phyloP scores from a whole-genome alignment of 2,113 vertebrate species.

The Ceyx melanurus region DNA sequence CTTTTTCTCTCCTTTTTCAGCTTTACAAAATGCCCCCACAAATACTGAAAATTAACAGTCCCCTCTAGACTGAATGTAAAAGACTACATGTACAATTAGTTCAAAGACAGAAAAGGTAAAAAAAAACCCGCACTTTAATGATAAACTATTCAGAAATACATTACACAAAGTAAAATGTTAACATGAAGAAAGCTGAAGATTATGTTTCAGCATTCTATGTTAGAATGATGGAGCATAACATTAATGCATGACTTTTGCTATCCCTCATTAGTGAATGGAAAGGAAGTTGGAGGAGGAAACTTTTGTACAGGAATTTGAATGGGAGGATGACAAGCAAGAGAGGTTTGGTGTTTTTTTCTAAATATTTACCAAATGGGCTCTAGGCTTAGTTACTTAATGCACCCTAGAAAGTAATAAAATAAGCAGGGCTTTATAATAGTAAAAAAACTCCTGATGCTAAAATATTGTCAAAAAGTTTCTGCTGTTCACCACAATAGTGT shows the following conservation, averaged over 20 bases:
- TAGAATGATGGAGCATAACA: not conserved
- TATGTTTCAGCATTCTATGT: not conserved
- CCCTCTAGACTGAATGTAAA: not conserved
- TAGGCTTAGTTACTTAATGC: not conserved
- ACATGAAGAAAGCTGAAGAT: not conserved
- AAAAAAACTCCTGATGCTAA: not conserved
- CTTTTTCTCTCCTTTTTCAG: not conserved
- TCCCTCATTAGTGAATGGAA: not conserved
- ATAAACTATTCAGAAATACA: conserved; percentile 53
- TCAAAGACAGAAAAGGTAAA: not conserved
- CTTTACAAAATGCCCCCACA: not conserved
- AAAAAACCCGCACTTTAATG: conserved; percentile 24
- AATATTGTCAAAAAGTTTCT: not conserved
- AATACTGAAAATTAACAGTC: not conserved
- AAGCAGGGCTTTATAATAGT: not conserved
- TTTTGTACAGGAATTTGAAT: not conserved
- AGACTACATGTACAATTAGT: not conserved
- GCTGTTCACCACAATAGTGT: not conserved
- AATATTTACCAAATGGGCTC: not conserved
- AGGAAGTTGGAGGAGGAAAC: not conserved
- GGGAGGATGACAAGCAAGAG: not conserved
- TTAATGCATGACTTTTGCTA: not conserved
- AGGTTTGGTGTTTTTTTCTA: not conserved
- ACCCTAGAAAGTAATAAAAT: not conserved
- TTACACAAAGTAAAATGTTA: conserved; percentile 24